Base-by-base conservation (phyloP, 2,113 vertebrate genomes). In the Ochotona curzoniae region DNA sequence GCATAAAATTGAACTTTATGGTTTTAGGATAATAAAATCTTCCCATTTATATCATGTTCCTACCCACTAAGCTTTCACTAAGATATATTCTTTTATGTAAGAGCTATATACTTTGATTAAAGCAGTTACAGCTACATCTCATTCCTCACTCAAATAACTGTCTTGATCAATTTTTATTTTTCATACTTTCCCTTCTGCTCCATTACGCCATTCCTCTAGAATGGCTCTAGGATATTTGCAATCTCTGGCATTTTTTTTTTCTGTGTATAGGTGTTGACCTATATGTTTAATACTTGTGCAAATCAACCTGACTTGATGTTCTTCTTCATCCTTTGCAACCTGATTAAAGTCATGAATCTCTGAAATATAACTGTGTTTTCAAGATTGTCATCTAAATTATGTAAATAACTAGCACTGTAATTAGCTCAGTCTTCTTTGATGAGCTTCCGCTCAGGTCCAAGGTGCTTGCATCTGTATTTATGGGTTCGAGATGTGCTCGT, bases 381-480 rank as follows among this genome's bases (percentile, higher is more conserved):
- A 95, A 92, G 95, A 95, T 74, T 94, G 95, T 93, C 92, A 94
- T 92, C 87, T 96, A 95, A 96, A 96, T 95, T 94, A 96, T 94
- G 95, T 81, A 80, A 96, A 94, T 96, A 97, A 97, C 91, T 88
- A 87, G 90, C 60, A 38, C 61, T 26, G 26, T 90, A 97, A 95
- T 97, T 96, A 96, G 87, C 93, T 85, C 91, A 44, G 38, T 95
- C 84, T 79, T 76, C 92, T 96, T n/a, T 95, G 96, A 96, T 92
- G 93, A 96, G 83, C 86, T 97, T 97, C 92, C 86, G 4, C 84
- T 96, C 88, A 90, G 93, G 67, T 49, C 89, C 93, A 0, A 2
- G 95, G 94, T 81, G 49, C 70, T 44, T 94, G 79, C 63, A 78
- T 94, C 91, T 93, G 81, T 96, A 96, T 94, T 96, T 93, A 91